These are phyloP conservation scores for Lepidothrix coronata DNA, from an alignment of 2,113 vertebrate genomes.

Conservation along the genomic window DNA sequence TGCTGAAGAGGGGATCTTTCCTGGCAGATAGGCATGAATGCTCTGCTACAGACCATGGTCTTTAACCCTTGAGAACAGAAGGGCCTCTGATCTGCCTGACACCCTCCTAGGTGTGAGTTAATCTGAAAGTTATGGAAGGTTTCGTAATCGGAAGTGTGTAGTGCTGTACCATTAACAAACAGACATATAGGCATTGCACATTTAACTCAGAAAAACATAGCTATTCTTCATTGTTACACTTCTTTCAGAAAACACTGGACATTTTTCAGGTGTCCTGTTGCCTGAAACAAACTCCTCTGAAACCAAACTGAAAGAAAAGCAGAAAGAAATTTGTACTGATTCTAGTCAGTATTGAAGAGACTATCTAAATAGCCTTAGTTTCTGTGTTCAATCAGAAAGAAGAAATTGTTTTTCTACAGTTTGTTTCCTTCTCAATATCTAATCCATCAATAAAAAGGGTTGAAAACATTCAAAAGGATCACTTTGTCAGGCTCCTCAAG, in stretches of 20 bases:
- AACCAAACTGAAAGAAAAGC: background rate
- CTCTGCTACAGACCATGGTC: background rate
- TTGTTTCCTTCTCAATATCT: background rate
- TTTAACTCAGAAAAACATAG: background rate
- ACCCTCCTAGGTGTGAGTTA: background rate
- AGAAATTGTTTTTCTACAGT: background rate
- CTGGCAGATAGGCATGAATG: background rate
- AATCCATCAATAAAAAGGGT: background rate
- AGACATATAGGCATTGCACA: background rate
- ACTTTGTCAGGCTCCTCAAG: background rate
- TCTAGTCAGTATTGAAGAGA: background rate
- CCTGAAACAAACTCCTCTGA: background rate
- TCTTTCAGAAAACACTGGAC: background rate
- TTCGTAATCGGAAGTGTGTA: background rate
- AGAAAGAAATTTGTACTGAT: background rate
- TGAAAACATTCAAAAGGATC: background rate
- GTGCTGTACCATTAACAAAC: background rate
- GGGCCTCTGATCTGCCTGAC: rapidly evolving
- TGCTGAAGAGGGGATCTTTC: background rate
- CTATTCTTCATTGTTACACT: background rate
- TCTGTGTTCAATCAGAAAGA: background rate
- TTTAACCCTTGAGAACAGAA: background rate
- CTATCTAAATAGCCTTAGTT: background rate
- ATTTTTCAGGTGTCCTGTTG: background rate
- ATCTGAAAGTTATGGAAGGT: background rate